Conservation (phyloP, 2,888 invertebrate genomes). For the Coremacera marginata region DNA sequence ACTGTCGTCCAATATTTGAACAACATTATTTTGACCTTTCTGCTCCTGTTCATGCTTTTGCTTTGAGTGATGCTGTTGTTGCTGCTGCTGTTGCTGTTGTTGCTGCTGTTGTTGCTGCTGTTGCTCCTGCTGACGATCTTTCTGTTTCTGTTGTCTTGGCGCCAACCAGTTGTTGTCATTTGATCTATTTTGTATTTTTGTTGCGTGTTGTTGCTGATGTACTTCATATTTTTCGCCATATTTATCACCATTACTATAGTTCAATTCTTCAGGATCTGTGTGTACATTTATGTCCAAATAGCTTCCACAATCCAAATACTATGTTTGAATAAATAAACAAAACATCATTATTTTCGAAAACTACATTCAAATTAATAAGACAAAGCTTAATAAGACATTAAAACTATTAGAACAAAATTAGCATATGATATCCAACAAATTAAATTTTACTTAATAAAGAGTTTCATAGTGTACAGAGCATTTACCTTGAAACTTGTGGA, state of each 20-base stretch:
- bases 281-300: conserved; percentile 56
- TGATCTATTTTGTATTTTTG: not conserved
- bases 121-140: no score
- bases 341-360: not conserved
- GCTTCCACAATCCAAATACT: conserved; percentile 56
- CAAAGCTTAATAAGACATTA: no score
- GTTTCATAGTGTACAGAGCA: no score
- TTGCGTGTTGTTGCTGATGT: not conserved
- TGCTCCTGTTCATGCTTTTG: not conserved
- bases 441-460: no score
- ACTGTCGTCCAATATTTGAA: conserved; percentile 8
- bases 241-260: conserved; percentile 45
- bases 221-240: conserved; percentile 20
- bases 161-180: conserved; percentile 1
- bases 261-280: conserved; percentile 53
- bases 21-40: conserved; percentile 7
- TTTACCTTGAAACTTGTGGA: no score
- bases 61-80: not conserved
- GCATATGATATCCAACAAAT: no score
- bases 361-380: no score
- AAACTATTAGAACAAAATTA: no score
- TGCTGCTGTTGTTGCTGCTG: not conserved
- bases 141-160: not conserved
- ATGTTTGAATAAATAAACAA: not conserved
- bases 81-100: not conserved